Base-by-base conservation (phyloP, 2,888 invertebrate species). In the Ischnura elegans region DNA sequence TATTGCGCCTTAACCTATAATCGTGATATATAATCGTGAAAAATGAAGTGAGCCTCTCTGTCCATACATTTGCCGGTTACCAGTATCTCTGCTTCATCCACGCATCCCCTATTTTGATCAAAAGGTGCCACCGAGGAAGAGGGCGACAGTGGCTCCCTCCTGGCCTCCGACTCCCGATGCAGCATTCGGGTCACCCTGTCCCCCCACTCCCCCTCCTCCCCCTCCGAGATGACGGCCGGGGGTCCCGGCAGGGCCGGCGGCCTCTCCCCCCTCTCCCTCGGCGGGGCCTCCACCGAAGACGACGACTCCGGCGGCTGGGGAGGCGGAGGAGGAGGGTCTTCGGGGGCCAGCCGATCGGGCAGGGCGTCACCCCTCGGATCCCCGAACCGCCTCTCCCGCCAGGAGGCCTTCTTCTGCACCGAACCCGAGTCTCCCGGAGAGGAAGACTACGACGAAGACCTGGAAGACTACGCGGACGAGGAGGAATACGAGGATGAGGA, bases 391-490 rank as follows among this genome's bases (percentile, higher is more conserved):
- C 95, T 96, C 19, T 95, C 96, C 87, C 97, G 98, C 36, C 98
- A 98, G 95, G 98, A 98, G 96, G 98, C 98, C 0, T 97, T 98
- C 95, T 98, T 98, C 95, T 97, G 97, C 61, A 96, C 95, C 93
- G 95, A 95, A 94, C 95, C 95, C 5, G 76, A 95, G 47, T 95
- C 95, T 45, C 94, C 95, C 21, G 94, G 94, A 45, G 94, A 94
- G 95, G 95, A 94, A 61, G 95, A 94, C 94, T 95, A 94, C 66
- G 95, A 95, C 45, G 94, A 93, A n/a, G 94, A 94, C 51, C 96
- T 96, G 94, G 96, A 96, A 94, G 96, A 95, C 93, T 96, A 95
- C 1, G 95, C 95, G 66, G 95, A 94, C 95, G 96, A 95, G 94
- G 96, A 19, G 94, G 95, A 36, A 95, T 95, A 95, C 94, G 96